phyloP scores from a whole-genome alignment of 2,113 vertebrate species.

The Corydoras sp. region DNA sequence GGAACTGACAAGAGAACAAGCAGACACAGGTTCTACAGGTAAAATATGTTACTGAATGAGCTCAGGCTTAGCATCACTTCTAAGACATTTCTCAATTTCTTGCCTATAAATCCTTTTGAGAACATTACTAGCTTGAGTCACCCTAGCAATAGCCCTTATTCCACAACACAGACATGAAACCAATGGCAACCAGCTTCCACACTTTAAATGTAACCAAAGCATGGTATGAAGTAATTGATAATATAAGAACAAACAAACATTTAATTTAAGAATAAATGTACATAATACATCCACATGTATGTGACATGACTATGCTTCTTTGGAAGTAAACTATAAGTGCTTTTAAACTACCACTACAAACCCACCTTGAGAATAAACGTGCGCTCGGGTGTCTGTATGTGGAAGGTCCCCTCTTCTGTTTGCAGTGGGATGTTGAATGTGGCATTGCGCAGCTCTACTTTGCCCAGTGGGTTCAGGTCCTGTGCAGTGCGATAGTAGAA shows the following conservation, averaged over 20 bases:
- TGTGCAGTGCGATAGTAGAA: constrained; percentile 84
- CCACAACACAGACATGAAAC: not conserved
- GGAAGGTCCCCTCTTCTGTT: constrained; percentile 78
- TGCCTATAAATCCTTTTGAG: not conserved
- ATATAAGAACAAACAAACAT: too few species aligned
- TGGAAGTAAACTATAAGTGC: too few species aligned
- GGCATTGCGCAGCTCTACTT: constrained; percentile 70
- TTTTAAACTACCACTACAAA: not conserved
- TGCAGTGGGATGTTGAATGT: constrained; percentile 76
- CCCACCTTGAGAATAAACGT: constrained; percentile 83
- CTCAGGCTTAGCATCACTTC: not conserved
- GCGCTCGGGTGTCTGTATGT: constrained; percentile 80
- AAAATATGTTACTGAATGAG: not conserved
- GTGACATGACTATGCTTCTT: too few species aligned
- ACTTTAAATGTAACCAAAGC: not conserved
- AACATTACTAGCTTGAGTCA: not conserved
- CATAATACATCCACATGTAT: not conserved
- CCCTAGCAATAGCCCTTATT: not conserved
- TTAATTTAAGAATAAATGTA: not conserved
- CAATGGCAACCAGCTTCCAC: not conserved
- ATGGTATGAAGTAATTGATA: not conserved
- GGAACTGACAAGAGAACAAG: too few species aligned
- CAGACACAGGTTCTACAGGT: too few species aligned
- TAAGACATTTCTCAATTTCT: not conserved
- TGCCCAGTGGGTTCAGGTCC: constrained; percentile 79